Conservation (phyloP, 2,113 vertebrate species). For the Myiozetetes cayanensis region DNA sequence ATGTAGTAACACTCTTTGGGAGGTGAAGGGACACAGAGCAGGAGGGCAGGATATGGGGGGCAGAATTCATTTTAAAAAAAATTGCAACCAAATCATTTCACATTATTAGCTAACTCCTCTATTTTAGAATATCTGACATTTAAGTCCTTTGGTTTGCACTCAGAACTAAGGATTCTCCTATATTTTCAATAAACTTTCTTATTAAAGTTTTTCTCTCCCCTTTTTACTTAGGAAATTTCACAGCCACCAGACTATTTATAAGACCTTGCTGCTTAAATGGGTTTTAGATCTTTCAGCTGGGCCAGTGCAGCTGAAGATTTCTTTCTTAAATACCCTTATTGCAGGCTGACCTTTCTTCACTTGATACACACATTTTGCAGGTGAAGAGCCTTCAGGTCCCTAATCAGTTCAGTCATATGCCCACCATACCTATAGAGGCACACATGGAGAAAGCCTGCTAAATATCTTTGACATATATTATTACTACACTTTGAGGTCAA, state of each 20-base stretch:
- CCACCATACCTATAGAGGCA: background rate
- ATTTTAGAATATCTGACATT: background rate
- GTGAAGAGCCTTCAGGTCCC: background rate
- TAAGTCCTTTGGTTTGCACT: background rate
- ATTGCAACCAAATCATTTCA: background rate
- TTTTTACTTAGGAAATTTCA: background rate
- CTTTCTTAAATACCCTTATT: background rate
- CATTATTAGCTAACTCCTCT: background rate
- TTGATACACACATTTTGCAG: background rate
- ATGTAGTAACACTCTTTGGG: background rate
- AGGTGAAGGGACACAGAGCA: background rate
- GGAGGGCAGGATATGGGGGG: background rate
- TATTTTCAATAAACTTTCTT: background rate
- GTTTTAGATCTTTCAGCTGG: conserved; percentile 4
- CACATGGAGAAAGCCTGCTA: background rate
- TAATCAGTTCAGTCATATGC: background rate
- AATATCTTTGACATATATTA: conserved; percentile 39
- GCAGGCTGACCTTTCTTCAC: conserved; percentile 7
- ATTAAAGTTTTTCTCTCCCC: background rate
- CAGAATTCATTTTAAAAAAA: background rate
- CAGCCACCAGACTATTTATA: background rate
- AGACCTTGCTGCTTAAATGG: background rate
- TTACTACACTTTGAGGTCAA: conserved; percentile 14
- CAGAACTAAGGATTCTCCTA: background rate
- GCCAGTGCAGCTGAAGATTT: conserved; percentile 3